Evolutionary conservation across 2,797 vertebrate genomes (phyloP), one percentile per base, ranked within the genome.

Genomic region (Tauraco hartlaubi): DNA sequence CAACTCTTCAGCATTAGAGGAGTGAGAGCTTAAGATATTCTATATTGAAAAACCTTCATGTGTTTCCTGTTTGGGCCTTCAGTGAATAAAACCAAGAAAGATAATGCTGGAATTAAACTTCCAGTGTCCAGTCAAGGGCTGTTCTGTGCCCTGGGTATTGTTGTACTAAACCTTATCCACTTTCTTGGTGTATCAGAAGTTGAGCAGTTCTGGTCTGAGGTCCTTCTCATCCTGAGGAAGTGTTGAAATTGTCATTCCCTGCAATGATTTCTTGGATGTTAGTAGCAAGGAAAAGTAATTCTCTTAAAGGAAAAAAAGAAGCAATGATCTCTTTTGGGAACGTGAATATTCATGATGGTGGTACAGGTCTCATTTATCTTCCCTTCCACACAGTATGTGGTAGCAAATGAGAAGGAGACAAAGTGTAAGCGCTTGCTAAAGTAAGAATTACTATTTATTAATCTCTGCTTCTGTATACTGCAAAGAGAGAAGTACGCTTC

Each of bases 401-500:
- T 75, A 90, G 79, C 77, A 92, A 96, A 84, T 78, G 83, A 90
- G 84, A 61, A 81, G 68, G 44, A 68, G 59, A 75, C 73, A 76
- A 85, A 88, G 64, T 92, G 28, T 66, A 88, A 95, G 79, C 69
- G 61, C 81, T 93, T 84, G 61, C 78, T 90, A 48, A 80, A 84
- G 71, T 74, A 80, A 44, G 85, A 92, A 81, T 93, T 94, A 63
- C 89, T 93, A 62, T 94, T 94, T 94, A 91, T 94, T 97, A 94
- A 93, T 95, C 86, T 88, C 75, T 71, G 71, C 78, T 94, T 96
- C 69, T 75, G 71, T 84, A 15, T 62, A 55, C 69, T 59, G 22
- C 15, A 51, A 35, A 51, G 49, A 39, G 37, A 74, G 63, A 79
- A 54, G 59, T 26, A 55, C 39, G 6, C 33, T 90, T 74, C 67